Evolutionary conservation across 2,888 invertebrate species (phyloP), one percentile per base, ranked within the genome.

Genomic region (Caradrina kadenii): DNA sequence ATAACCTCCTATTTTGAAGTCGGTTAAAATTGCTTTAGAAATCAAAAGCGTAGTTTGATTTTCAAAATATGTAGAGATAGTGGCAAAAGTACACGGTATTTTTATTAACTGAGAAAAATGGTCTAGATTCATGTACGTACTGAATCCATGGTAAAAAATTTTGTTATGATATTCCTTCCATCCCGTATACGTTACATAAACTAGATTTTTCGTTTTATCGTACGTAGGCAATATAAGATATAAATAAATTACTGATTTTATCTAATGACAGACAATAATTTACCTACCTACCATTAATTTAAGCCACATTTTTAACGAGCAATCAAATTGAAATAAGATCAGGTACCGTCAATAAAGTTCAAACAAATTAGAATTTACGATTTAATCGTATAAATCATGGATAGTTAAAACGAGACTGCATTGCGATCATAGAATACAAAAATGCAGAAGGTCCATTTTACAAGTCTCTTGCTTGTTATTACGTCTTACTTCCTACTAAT

Each of bases 291-390:
- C 35, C n/a, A 60, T 62, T 61, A 21, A 64, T 71, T 58, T 39
- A 54, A 73, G 54, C 35, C 31, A 42, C 56, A 60, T 45, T 62
- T 62, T 53, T 19, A 64, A 63, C 49, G 26, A 65, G 52, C 65
- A 48, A 50, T 53, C 26, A 50, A 66, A 69, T 65, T 63, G 49
- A 62, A 80, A 65, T 80, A 60, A 69, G 62, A 63, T 63, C 71
- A 42, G 39, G 35, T 62, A 56, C 66, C 60, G 48, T 52, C 42
- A 76, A 35, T 63, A 49, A 58, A 80, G 71, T 67, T 75, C 17
- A 65, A 80, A 70, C 63, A 79, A 73, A 81, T 79, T 73, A 73
- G 63, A 73, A 65, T 76, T 69, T 76, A 79, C 66, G 79, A 76
- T 65, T 54, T 69, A 55, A 73, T 79, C 78, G 56, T 49, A 3